Evolutionary conservation across 1,140 invertebrate species (phyloP).

Genomic region (Xylocopa sonorina): DNA sequence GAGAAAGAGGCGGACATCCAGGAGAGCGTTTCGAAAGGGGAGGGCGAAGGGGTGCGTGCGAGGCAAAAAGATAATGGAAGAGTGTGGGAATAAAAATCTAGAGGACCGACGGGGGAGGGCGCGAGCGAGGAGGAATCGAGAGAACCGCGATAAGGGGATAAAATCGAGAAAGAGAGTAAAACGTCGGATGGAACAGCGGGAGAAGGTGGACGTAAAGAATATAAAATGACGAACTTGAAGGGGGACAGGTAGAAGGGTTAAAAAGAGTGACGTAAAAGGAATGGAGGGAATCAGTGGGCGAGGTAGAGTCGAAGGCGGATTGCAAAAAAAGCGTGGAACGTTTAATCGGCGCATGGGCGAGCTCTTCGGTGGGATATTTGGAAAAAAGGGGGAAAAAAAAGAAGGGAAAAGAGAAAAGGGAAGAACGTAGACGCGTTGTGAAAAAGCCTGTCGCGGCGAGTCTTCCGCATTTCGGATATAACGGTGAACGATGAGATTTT

Average conservation of each 20-base stretch:
- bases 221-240: conserved; percentile 5
- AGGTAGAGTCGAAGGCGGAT: conserved; percentile 2
- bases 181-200: neutral
- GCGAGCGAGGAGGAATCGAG: conserved; percentile 16
- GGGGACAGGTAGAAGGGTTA: neutral
- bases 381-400: conserved; percentile 18
- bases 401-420: neutral
- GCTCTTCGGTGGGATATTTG: conserved; percentile 26
- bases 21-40: neutral
- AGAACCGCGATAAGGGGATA: conserved; percentile 34
- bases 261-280: conserved; percentile 11
- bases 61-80: conserved; percentile 39
- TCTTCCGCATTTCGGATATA: conserved; percentile 62
- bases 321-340: conserved; percentile 50
- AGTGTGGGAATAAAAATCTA: conserved; percentile 33
- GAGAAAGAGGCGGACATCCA: neutral
- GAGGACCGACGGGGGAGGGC: neutral
- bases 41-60: conserved; percentile 10
- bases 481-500: conserved; percentile 63
- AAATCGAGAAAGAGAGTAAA: conserved; percentile 26
- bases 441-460: conserved; percentile 64
- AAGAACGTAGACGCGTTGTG: conserved; percentile 21
- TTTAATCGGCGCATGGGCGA: conserved; percentile 60
- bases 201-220: conserved; percentile 11
- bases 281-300: conserved; percentile 32